These are phyloP conservation scores for Anastatus disparis DNA, from an alignment of 1,140 invertebrate species.

Conservation along the genomic window DNA sequence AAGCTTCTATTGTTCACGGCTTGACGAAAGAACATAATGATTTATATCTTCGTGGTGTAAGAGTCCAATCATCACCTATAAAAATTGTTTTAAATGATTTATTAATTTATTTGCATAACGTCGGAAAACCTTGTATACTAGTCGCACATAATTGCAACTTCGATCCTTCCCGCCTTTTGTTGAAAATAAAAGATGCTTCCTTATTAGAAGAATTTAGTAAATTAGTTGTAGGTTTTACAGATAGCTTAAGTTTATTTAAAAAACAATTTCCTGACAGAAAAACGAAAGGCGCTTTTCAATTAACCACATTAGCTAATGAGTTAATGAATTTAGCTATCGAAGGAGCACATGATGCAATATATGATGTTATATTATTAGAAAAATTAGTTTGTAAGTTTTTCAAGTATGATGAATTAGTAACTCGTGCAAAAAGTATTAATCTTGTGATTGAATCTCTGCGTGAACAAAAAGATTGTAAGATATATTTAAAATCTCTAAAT, in stretches of 20 bases:
- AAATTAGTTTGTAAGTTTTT: too few species aligned
- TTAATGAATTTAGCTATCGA: neutral
- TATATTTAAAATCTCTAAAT: neutral
- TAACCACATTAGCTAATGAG: neutral
- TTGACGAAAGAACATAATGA: conserved; percentile 5
- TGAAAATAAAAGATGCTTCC: neutral
- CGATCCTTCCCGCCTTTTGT: neutral
- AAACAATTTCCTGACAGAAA: neutral
- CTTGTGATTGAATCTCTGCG: neutral
- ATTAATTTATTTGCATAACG: neutral
- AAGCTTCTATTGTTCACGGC: conserved; percentile 17
- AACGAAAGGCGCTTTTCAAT: neutral
- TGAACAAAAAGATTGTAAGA: neutral
- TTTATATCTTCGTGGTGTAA: conserved; percentile 8
- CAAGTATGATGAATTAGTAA: neutral
- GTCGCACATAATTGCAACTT: conserved; percentile 17
- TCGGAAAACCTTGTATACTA: neutral
- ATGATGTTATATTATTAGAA: neutral
- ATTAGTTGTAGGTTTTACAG: conserved; percentile 5
- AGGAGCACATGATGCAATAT: neutral
- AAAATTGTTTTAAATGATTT: neutral
- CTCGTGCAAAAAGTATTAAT: neutral
- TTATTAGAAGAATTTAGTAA: conserved; percentile 2
- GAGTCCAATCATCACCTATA: neutral
- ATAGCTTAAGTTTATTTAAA: conserved; percentile 1